Percentiles rank a stretch among this genome's conserved stretches.
Conservation (phyloP, 2,797 vertebrate genomes). For the Lepus townsendii region DNA sequence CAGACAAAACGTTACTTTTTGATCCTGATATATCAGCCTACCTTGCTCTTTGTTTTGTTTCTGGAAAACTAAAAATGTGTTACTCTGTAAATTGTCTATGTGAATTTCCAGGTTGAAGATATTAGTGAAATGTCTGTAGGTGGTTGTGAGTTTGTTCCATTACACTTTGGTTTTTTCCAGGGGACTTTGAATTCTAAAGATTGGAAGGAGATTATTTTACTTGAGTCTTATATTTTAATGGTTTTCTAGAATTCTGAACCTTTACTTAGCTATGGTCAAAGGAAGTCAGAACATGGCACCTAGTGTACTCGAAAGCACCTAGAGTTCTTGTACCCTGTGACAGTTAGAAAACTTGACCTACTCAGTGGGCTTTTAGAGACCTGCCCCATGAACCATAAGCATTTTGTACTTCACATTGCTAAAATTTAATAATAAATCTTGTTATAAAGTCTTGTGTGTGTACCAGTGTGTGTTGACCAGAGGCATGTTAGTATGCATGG, state of each 20-base stretch:
- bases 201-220: slow-evolving; percentile 49
- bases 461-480: background rate
- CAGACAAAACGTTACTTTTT: slow-evolving; percentile 7
- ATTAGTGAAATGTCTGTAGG: slow-evolving; percentile 38
- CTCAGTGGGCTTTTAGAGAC: background rate
- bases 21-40: background rate
- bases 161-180: slow-evolving; percentile 46
- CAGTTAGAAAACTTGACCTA: background rate
- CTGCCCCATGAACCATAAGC: slow-evolving; percentile 3
- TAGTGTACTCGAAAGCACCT: background rate
- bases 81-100: slow-evolving; percentile 20
- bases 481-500: background rate
- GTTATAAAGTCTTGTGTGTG: slow-evolving; percentile 5
- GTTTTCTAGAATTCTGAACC: slow-evolving; percentile 32
- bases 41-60: slow-evolving; percentile 16
- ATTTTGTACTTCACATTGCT: slow-evolving; percentile 57
- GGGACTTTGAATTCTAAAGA: slow-evolving; percentile 48
- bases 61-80: background rate
- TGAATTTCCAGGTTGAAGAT: slow-evolving; percentile 66
- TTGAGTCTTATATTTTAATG: background rate
- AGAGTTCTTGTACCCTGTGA: background rate
- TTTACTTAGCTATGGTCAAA: slow-evolving; percentile 10
- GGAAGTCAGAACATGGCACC: background rate
- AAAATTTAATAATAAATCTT: slow-evolving; percentile 55
- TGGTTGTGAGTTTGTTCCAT: slow-evolving; percentile 38